Evolutionary conservation across 2,797 vertebrate species (phyloP), one percentile per base, ranked within the genome.

Genomic region (Helicolenus hilgendorfi): DNA sequence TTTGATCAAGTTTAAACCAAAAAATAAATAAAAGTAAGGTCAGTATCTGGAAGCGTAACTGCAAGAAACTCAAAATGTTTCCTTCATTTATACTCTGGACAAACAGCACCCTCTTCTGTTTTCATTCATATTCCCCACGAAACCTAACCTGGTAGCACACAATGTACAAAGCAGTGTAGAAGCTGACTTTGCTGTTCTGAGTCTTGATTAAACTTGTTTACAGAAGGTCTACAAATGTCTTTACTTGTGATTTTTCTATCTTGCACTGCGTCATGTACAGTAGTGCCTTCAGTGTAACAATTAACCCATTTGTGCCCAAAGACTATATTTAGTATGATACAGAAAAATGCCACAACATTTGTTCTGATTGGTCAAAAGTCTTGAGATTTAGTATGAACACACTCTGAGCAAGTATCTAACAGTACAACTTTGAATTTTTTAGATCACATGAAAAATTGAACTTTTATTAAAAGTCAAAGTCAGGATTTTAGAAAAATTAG

Each of bases 71-170:
- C 22, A 68, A 55, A 80, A 18, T 0, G 1, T 41, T 59, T 41
- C 7, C 20, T 26, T 26, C 4, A 11, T 59, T 36, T 33, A 29
- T 1, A 31, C 5, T 64, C 4, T 10, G 68, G 26, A 64, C 41
- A 49, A 89, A 81, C 69, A 45, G 78, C 26, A 15, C 59, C 5
- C 55, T 77, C 80, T 55, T 72, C 59, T 79, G 56, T 84, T 79
- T 27, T 60, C 7, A 76, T 18, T 20, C 22, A 20, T 27, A 33
- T 38, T 56, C 45, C 8, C 9, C n/a, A 77, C 77, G 0, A 41
- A 53, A 45, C 10, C 24, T 33, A 60, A 24, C 58, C 24, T 77
- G 11, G 15, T 11, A 35, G 41, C 31, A 75, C 8, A 45, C 22
- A 49, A 11, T 81, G 20, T 59, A 14, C 27, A 63, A 13, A 33